Evolutionary conservation across 2,888 invertebrate species (phyloP).

Genomic region (Apamea crenata): DNA sequence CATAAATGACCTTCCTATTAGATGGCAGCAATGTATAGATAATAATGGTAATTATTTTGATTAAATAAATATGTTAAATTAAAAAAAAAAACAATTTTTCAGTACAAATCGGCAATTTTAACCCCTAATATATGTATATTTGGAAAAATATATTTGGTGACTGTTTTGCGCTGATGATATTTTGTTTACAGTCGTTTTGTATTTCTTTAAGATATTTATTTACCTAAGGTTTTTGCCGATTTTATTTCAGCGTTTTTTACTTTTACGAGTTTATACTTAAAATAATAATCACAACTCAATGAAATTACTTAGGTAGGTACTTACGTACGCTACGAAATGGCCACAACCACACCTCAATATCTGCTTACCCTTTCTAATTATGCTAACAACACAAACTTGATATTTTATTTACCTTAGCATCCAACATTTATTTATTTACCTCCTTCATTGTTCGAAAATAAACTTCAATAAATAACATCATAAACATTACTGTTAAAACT

Average conservation of each 20-base stretch:
- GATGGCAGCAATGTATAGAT: too few relatives aligned
- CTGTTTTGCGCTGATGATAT: background rate
- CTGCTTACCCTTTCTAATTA: constrained; percentile 3
- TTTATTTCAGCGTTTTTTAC: background rate
- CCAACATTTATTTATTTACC: constrained; percentile 41
- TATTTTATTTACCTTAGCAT: constrained; percentile 31
- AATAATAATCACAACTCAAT: background rate
- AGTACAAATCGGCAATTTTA: too few relatives aligned
- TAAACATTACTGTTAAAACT: constrained; percentile 38
- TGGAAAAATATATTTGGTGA: too few relatives aligned
- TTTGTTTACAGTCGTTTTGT: background rate
- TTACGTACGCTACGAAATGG: background rate
- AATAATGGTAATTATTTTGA: too few relatives aligned
- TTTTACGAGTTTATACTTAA: background rate
- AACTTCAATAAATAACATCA: constrained; percentile 52
- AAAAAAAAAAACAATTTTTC: too few relatives aligned
- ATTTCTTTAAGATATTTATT: background rate
- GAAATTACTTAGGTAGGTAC: background rate
- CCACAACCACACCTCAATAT: background rate
- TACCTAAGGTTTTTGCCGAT: background rate
- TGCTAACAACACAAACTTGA: constrained; percentile 29
- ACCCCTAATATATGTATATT: too few relatives aligned
- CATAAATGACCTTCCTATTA: too few relatives aligned
- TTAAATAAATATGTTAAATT: too few relatives aligned
- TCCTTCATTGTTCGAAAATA: constrained; percentile 48